Evolutionary conservation across 2,888 invertebrate genomes (phyloP), one percentile per base, ranked within the genome.

Genomic region (Syritta pipiens): DNA sequence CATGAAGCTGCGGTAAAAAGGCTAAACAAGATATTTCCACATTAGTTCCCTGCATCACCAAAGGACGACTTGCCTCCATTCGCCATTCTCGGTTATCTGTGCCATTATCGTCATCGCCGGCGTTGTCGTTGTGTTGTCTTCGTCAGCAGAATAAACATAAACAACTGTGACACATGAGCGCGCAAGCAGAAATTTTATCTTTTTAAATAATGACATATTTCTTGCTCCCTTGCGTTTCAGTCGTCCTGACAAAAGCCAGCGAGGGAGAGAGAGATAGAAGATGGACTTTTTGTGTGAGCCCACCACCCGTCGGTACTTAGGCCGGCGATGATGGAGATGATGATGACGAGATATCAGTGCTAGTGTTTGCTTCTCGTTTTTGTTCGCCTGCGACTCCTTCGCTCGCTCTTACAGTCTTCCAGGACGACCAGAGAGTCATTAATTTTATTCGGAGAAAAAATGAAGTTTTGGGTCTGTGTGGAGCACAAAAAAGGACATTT

Each of bases 121-220:
- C 37, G 2, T 44, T 42, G 69, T 42, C n/a, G 35, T 53, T 9
- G 7, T 42, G 26, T 44, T 63, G 48, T 76, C 69, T 30, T 57
- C 57, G 60, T 68, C 62, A 68, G 72, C 67, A 79, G 68, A 72
- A 79, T 79, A 72, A 68, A 72, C 67, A 72, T 68, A 72, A 79
- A 72, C 62, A 67, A 72, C 72, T 57, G 72, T 79, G 72, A 79
- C 79, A 72, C 71, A 79, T 72, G 79, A 67, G 67, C 79, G 72
- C 72, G 72, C 79, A 72, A 79, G 79, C 79, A 79, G 72, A 79
- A 72, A 72, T 72, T 62, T 79, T 79, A 79, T 79, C 79, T 79
- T 79, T 79, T 79, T 72, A 79, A 79, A 79, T 79, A 68, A 79
- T 79, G 79, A 79, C 79, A 79, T 79, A 79, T 72, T 79, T 79